phyloP scores from a whole-genome alignment of 2,797 vertebrate species.

The Phaenicophaeus curvirostris region DNA sequence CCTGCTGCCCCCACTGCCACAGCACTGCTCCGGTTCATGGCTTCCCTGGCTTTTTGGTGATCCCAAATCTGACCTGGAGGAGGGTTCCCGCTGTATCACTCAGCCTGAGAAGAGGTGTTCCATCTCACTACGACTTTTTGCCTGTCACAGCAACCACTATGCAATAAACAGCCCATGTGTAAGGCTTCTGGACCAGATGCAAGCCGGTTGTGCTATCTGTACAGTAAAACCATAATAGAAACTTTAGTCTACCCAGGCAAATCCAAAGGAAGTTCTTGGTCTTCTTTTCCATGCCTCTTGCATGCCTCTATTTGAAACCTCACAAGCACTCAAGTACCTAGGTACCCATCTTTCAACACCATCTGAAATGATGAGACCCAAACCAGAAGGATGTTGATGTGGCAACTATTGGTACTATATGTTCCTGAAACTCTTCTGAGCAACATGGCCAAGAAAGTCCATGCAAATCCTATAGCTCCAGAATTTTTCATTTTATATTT shows the following conservation, averaged over 20 bases:
- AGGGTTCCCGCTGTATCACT: background rate
- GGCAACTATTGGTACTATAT: background rate
- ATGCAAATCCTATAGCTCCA: background rate
- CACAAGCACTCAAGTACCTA: background rate
- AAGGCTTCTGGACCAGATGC: background rate
- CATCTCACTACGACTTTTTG: rapidly evolving
- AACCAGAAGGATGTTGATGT: background rate
- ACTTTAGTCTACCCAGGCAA: background rate
- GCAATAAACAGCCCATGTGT: rapidly evolving
- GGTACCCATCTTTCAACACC: background rate
- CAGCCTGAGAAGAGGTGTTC: background rate
- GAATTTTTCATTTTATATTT: background rate
- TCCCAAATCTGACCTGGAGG: background rate
- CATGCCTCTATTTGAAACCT: background rate
- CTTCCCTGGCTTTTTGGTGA: background rate
- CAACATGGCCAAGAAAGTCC: background rate
- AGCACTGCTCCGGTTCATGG: background rate
- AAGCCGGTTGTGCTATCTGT: background rate
- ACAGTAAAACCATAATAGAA: background rate
- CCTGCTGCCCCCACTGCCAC: background rate
- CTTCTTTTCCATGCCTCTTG: background rate
- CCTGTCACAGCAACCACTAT: background rate
- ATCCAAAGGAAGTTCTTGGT: background rate
- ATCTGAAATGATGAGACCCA: background rate
- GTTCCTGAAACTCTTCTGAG: background rate